Percentiles rank a stretch among this genome's conserved stretches.
These are phyloP conservation scores for Graphium colonna DNA, from an alignment of 2,888 invertebrate species.

Conservation along the genomic window DNA sequence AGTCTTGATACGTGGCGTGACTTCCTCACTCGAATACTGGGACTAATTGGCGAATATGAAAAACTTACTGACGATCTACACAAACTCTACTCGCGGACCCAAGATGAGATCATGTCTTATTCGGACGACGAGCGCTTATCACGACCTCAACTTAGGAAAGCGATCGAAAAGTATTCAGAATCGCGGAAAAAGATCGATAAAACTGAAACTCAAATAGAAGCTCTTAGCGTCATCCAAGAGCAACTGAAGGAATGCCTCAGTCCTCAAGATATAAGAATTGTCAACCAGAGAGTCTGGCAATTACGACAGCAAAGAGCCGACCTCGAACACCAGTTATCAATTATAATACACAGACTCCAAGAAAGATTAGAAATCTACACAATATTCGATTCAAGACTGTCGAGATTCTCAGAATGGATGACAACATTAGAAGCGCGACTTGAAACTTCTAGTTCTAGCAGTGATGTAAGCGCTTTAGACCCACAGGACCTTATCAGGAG, in stretches of 20 bases:
- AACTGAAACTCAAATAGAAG: slow-evolving; percentile 83
- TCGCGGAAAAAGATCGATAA: slow-evolving; percentile 80
- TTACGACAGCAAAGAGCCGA: slow-evolving; percentile 90
- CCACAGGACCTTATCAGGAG: slow-evolving; percentile 87
- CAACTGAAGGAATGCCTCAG: slow-evolving; percentile 91
- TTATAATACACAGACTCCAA: slow-evolving; percentile 80
- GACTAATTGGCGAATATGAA: slow-evolving; percentile 83
- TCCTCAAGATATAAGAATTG: slow-evolving; percentile 89
- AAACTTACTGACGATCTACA: slow-evolving; percentile 81
- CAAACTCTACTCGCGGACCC: slow-evolving; percentile 82
- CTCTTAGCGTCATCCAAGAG: slow-evolving; percentile 86
- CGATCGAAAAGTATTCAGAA: slow-evolving; percentile 82
- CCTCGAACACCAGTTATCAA: slow-evolving; percentile 87
- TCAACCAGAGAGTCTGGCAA: slow-evolving; percentile 89
- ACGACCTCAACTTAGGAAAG: slow-evolving; percentile 81
- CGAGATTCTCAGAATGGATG: slow-evolving; percentile 85
- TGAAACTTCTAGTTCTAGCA: slow-evolving; percentile 77
- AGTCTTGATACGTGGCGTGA: slow-evolving; percentile 90
- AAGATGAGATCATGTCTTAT: slow-evolving; percentile 79
- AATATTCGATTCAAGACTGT: slow-evolving; percentile 84
- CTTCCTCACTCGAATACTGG: slow-evolving; percentile 84
- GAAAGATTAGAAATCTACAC: slow-evolving; percentile 86
- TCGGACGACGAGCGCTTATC: slow-evolving; percentile 79
- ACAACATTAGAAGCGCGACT: slow-evolving; percentile 84
- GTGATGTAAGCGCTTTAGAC: slow-evolving; percentile 77